phyloP scores from a whole-genome alignment of 2,888 invertebrate genomes.

The Dolichopus griseipennis region DNA sequence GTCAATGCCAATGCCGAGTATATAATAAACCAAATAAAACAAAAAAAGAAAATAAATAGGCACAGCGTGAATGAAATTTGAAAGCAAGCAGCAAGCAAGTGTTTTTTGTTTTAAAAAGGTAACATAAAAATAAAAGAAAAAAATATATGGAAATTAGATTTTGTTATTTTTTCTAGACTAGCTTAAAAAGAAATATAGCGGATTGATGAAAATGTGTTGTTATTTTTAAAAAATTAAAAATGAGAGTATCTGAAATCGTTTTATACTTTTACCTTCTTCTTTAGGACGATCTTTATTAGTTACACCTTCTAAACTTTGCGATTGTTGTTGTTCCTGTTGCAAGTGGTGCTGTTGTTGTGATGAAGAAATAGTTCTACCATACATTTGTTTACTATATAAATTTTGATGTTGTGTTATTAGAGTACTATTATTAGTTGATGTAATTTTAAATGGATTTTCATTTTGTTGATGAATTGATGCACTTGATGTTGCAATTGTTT shows the following conservation, averaged over 20 bases:
- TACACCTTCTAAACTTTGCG: neutral
- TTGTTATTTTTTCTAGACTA: slow-evolving; percentile 12
- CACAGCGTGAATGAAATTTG: neutral
- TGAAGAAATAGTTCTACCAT: slow-evolving; percentile 20
- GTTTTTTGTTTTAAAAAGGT: too few species aligned
- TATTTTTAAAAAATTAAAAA: neutral
- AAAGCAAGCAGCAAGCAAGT: neutral
- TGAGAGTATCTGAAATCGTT: neutral
- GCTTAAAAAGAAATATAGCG: slow-evolving; percentile 9
- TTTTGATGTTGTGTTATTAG: slow-evolving; percentile 21
- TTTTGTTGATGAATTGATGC: neutral
- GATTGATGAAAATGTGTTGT: neutral
- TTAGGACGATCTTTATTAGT: neutral
- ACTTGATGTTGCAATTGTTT: slow-evolving; percentile 16
- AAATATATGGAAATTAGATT: slow-evolving; percentile 10
- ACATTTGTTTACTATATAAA: slow-evolving; percentile 23
- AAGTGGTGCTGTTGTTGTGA: neutral
- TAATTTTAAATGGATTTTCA: too few species aligned
- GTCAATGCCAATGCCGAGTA: neutral
- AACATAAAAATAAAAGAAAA: slow-evolving; percentile 13
- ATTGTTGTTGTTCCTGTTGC: neutral
- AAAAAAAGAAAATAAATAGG: slow-evolving; percentile 15
- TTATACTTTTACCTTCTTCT: neutral
- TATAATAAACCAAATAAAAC: slow-evolving; percentile 12
- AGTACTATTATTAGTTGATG: neutral